Conservation (phyloP, 2,888 invertebrate species). For the Steromphala cineraria region DNA sequence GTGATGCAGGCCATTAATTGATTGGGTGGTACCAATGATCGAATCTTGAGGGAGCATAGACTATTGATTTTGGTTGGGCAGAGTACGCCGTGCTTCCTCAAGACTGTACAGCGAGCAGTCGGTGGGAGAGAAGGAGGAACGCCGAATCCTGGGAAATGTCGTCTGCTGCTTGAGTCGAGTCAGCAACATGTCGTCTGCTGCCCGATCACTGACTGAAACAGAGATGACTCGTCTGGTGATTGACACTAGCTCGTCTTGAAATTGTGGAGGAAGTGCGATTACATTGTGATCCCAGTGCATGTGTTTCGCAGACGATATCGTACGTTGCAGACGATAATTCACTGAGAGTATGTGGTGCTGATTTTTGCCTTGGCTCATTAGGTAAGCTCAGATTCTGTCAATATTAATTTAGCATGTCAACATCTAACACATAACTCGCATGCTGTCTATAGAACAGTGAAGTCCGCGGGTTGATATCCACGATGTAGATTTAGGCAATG, state of each 20-base stretch:
- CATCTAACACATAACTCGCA: too few species aligned
- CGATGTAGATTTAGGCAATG: not conserved
- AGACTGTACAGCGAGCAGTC: not conserved
- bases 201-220: too few species aligned
- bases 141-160: not conserved
- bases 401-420: not conserved
- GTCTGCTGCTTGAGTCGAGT: not conserved
- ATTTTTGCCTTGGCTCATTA: not conserved
- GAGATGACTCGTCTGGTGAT: too few species aligned
- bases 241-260: not conserved
- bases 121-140: not conserved
- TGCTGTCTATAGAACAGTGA: too few species aligned
- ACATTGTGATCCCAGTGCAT: not conserved
- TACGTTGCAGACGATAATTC: not conserved
- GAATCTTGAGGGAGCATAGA: slow-evolving; percentile 12
- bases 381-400: not conserved
- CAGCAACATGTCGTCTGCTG: too few species aligned
- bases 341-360: not conserved
- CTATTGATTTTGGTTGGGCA: slow-evolving; percentile 3
- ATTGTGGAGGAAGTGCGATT: not conserved
- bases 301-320: not conserved
- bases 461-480: not conserved
- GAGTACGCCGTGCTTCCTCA: not conserved
- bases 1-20: not conserved
- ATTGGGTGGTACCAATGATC: slow-evolving; percentile 3